Conservation (phyloP, 2,888 invertebrate genomes). For the Netelia fuscicornis region DNA sequence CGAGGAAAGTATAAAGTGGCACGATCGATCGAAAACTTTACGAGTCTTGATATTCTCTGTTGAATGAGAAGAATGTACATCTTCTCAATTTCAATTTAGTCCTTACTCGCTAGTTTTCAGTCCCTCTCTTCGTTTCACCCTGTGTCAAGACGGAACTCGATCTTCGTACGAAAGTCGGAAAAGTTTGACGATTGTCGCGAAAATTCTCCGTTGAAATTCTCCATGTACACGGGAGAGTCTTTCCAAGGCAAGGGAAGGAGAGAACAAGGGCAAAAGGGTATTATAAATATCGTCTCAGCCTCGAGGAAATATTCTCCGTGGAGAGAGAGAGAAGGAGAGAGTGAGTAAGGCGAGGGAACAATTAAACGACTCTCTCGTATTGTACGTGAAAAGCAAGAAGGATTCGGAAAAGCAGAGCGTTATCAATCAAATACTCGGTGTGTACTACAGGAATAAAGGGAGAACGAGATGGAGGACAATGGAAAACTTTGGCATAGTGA, state of each 20-base stretch:
- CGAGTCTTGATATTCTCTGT: background rate
- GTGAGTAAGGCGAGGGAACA: constrained; percentile 11
- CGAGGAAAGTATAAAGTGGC: background rate
- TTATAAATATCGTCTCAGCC: constrained; percentile 39
- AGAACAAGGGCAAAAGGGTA: background rate
- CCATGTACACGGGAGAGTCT: constrained; percentile 19
- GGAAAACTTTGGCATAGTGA: constrained; percentile 44
- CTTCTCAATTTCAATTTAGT: constrained; percentile 2
- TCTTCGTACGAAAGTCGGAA: constrained; percentile 14
- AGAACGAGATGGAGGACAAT: constrained; percentile 29
- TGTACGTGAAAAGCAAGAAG: constrained; percentile 16
- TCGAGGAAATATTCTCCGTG: constrained; percentile 33
- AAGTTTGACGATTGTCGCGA: constrained; percentile 38
- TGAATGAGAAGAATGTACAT: constrained; percentile 20
- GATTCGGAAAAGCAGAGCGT: constrained; percentile 39
- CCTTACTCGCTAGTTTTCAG: background rate
- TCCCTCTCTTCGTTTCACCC: background rate
- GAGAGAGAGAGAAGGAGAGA: background rate
- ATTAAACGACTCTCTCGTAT: constrained; percentile 34
- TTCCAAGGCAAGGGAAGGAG: constrained; percentile 7
- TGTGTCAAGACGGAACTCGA: constrained; percentile 10
- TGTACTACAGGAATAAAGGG: constrained; percentile 57
- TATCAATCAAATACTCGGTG: constrained; percentile 62
- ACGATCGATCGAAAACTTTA: background rate
- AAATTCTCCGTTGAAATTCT: constrained; percentile 25